Evolutionary conservation across 2,888 invertebrate species (phyloP), one percentile per base, ranked within the genome.

Genomic region (Rhodophaea formosa): DNA sequence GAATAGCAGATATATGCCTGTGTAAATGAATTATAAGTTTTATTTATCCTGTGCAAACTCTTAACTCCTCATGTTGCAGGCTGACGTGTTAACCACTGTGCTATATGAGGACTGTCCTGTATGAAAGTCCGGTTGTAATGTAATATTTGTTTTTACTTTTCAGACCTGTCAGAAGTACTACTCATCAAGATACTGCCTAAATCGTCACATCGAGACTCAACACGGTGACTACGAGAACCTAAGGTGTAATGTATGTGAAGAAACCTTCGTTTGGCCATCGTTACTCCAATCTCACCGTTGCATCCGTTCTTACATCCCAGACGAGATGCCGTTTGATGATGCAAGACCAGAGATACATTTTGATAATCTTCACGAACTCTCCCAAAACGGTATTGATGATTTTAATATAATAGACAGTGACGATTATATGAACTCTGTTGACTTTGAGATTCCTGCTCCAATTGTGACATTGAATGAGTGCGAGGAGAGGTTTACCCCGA

Each of bases 381-480:
- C 60, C 1, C 68, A 71, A 0, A 72, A 75, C 1, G 74, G 68
- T 0, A 75, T 84, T 10, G 81, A 86, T 57, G 80, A 82, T 15
- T 61, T 83, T 0, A 78, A 74, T 17, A 77, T 80, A 7, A 57
- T 53, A 0, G 79, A 80, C 0, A 68, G 63, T 46, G 82, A 85
- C 43, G 78, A 85, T 58, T 84, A 83, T 53, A 70, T 80, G 69
- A 73, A 79, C 42, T 59, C 70, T 0, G 63, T 85, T 0, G 87
- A 88, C 58, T 88, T 86, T 71, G 88, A 88, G 16, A 84, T 89
- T 58, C 88, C 89, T 0, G 82, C 80, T 0, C 88, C 89, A 0
- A 72, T 86, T 0, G 86, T 85, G 0, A 75, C 86, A 55, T 56
- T 88, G 15, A 76, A 71, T 0, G 88, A 88, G 53, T 79, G 69